phyloP scores from a whole-genome alignment of 2,888 invertebrate species.

The Pharmacophagus antenor region DNA sequence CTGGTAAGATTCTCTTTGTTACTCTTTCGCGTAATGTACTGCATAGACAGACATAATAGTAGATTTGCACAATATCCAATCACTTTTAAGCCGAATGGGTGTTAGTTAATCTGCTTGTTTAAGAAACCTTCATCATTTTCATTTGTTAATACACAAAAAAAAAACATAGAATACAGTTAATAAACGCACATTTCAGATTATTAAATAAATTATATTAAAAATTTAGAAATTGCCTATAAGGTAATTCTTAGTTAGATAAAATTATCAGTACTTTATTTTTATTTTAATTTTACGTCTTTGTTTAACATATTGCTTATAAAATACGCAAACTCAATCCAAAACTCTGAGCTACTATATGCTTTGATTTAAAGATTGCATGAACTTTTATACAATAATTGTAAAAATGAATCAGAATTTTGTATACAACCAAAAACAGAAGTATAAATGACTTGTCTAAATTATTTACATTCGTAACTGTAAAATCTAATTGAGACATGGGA shows the following conservation, averaged over 20 bases:
- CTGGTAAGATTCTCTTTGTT: constrained; percentile 49
- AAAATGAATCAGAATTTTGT: background rate
- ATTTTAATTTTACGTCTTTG: too few relatives aligned
- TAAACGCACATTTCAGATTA: too few relatives aligned
- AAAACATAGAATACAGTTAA: too few relatives aligned
- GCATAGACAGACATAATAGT: constrained; percentile 41
- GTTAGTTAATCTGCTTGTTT: constrained; percentile 22
- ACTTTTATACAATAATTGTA: too few relatives aligned
- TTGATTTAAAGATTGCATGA: background rate
- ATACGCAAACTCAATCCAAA: too few relatives aligned
- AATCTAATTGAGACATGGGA: constrained; percentile 19
- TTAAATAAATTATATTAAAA: too few relatives aligned
- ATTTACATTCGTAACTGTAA: constrained; percentile 10
- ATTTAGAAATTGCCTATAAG: too few relatives aligned
- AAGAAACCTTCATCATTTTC: background rate
- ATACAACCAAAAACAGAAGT: background rate
- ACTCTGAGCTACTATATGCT: too few relatives aligned
- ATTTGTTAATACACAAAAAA: background rate
- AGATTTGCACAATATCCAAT: constrained; percentile 42
- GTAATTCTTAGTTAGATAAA: too few relatives aligned
- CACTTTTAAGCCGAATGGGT: constrained; percentile 55
- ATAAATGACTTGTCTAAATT: background rate
- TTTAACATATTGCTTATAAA: too few relatives aligned
- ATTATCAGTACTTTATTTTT: too few relatives aligned
- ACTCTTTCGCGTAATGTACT: constrained; percentile 63